Conservation (phyloP, 2,113 vertebrate species). For the Clinocottus analis region DNA sequence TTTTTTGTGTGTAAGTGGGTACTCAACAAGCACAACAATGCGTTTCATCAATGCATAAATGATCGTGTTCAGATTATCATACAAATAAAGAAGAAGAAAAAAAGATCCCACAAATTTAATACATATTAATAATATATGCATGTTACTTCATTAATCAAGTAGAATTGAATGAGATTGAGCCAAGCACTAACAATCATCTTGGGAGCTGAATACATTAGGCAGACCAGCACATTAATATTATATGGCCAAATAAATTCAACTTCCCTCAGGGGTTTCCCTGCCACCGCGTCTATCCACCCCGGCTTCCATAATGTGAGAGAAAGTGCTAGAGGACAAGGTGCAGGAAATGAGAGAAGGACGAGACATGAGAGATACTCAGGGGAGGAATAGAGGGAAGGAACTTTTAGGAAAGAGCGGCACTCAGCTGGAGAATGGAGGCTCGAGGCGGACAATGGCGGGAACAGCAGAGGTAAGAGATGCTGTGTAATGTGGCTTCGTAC, state of each 20-base stretch:
- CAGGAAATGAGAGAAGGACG: conserved; percentile 14
- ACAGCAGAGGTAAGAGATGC: conserved; percentile 1
- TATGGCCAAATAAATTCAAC: conserved; percentile 61
- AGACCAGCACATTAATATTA: conserved; percentile 63
- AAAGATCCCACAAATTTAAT: conserved; percentile 13
- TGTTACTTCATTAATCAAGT: conserved; percentile 48
- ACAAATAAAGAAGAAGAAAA: neutral
- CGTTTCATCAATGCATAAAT: neutral
- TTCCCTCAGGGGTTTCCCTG: conserved; percentile 52
- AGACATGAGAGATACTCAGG: neutral
- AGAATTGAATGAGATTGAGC: conserved; percentile 30
- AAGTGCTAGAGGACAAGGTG: conserved; percentile 20
- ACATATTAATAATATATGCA: conserved; percentile 5
- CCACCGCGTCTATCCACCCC: conserved; percentile 13
- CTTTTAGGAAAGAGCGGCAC: neutral
- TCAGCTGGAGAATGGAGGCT: neutral
- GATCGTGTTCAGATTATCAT: neutral
- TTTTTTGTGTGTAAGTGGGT: neutral
- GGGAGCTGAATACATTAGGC: conserved; percentile 69
- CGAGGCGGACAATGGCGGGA: neutral
- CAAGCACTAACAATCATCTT: conserved; percentile 60
- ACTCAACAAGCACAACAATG: neutral
- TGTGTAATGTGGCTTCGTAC: neutral
- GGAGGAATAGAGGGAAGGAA: neutral
- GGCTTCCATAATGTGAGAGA: conserved; percentile 17